Conservation (phyloP, 2,113 vertebrate species). For the Falcunculus frontatus region DNA sequence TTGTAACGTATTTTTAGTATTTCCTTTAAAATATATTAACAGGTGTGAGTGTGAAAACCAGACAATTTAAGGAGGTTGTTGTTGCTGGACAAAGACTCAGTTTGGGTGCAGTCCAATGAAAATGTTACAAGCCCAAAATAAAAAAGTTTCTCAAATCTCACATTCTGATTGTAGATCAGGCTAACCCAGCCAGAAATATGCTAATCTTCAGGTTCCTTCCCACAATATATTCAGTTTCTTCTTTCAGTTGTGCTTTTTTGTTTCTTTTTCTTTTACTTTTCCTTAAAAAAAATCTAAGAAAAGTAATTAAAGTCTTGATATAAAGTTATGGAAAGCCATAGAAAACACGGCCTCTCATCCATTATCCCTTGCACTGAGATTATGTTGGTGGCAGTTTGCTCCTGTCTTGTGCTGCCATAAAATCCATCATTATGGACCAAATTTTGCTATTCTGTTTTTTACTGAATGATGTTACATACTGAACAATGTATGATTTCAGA, state of each 20-base stretch:
- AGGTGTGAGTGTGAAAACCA: slow-evolving; percentile 15
- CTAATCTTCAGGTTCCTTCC: background rate
- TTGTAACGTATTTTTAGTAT: slow-evolving; percentile 27
- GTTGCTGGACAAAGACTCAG: background rate
- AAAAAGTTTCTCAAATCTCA: background rate
- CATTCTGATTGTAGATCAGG: background rate
- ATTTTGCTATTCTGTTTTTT: background rate
- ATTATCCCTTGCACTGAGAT: background rate
- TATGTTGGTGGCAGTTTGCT: background rate
- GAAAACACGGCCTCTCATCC: background rate
- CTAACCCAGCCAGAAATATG: background rate
- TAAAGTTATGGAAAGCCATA: background rate
- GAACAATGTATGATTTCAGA: background rate
- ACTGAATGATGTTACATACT: no score
- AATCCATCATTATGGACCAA: background rate
- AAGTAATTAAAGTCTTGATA: background rate
- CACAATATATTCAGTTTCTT: background rate
- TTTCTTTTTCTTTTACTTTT: background rate
- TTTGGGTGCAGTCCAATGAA: slow-evolving; percentile 29
- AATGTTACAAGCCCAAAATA: background rate
- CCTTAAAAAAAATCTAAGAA: background rate
- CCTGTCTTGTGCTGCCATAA: background rate
- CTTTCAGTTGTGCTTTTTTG: background rate
- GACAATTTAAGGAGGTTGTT: background rate
- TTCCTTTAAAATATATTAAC: slow-evolving; percentile 47